phyloP scores from a whole-genome alignment of 2,113 vertebrate genomes.

The Nycticebus coucang region DNA sequence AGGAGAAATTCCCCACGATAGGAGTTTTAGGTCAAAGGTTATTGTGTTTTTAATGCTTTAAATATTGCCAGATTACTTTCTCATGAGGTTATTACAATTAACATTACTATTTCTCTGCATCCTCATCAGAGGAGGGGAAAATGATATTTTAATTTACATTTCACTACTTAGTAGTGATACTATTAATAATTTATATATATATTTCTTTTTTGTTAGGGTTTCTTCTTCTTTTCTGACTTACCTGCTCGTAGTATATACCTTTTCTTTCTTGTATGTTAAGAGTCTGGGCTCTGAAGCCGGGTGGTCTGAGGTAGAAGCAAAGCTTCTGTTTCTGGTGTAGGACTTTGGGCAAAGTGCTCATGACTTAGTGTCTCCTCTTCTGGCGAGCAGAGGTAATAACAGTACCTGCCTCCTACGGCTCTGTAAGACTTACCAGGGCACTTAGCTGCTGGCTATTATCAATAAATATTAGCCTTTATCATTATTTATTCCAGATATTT shows the following conservation, averaged over 20 bases:
- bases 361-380: background rate
- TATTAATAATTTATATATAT: background rate
- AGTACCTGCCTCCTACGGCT: background rate
- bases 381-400: background rate
- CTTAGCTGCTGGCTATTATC: background rate
- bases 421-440: background rate
- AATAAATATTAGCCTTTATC: background rate
- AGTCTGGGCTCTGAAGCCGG: background rate
- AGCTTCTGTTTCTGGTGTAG: background rate
- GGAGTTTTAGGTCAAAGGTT: background rate
- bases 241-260: background rate
- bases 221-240: background rate
- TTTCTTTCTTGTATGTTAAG: background rate
- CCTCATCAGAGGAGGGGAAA: background rate
- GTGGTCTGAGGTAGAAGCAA: background rate
- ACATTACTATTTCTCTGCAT: background rate
- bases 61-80: background rate
- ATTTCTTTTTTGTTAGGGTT: background rate
- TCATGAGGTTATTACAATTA: background rate
- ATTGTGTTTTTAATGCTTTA: slow-evolving; percentile 17
- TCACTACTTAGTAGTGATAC: background rate
- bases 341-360: background rate
- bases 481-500: background rate
- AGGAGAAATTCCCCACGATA: background rate
- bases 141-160: background rate